These are phyloP conservation scores for Ispidina lecontei DNA, from an alignment of 2,797 vertebrate genomes.

Conservation along the genomic window DNA sequence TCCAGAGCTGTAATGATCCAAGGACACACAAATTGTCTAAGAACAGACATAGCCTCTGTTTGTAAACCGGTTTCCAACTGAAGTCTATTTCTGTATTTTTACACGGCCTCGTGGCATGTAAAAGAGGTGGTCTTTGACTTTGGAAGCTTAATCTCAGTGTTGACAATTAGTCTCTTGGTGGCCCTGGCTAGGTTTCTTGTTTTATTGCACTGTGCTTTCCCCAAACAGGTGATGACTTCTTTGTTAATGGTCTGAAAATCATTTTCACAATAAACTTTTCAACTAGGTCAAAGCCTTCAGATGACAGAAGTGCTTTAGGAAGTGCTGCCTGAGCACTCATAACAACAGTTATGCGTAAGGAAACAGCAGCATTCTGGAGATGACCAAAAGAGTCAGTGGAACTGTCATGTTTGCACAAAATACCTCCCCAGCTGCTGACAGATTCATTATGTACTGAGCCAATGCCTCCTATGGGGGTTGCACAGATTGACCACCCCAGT, in stretches of 20 bases:
- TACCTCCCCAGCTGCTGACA: not conserved
- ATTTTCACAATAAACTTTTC: slow-evolving; percentile 16
- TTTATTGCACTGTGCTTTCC: not conserved
- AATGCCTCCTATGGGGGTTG: not conserved
- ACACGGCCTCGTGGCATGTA: not conserved
- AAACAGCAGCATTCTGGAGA: not conserved
- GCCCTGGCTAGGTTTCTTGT: not conserved
- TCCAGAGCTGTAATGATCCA: not conserved
- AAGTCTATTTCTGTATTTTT: not conserved
- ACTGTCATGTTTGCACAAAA: not conserved
- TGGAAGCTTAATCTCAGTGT: not conserved
- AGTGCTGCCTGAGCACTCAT: not conserved
- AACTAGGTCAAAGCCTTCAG: not conserved
- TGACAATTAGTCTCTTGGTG: not conserved
- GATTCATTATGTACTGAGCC: not conserved
- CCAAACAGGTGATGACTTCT: not conserved
- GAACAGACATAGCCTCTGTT: not conserved
- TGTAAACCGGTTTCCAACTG: not conserved
- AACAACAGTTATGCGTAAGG: not conserved
- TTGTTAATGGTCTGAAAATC: not conserved
- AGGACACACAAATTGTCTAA: not conserved
- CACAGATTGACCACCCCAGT: not conserved
- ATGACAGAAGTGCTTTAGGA: slow-evolving; percentile 29
- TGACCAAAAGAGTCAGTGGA: not conserved
- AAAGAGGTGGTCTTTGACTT: not conserved